Percentiles rank a stretch among this genome's conserved stretches.
phyloP scores from a whole-genome alignment of 2,113 vertebrate genomes.

The Cottus gobio region DNA sequence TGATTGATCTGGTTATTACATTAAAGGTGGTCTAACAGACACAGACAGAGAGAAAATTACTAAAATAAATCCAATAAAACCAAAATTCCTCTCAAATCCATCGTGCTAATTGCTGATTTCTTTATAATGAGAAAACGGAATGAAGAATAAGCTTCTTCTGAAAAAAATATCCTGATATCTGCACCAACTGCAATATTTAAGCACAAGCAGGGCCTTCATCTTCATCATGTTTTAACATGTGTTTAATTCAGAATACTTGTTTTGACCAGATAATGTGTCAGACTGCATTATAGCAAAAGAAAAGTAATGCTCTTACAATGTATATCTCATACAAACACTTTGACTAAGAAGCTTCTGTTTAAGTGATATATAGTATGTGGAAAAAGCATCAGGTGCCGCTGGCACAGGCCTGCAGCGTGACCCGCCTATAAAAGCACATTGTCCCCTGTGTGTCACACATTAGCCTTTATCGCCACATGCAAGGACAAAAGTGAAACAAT shows the following conservation, averaged over 20 bases:
- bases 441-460: neutral
- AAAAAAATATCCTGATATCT: constrained; percentile 5
- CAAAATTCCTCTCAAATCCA: neutral
- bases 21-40: neutral
- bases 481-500: constrained; percentile 6
- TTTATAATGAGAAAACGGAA: neutral
- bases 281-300: neutral
- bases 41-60: neutral
- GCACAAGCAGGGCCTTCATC: neutral
- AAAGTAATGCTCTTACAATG: neutral
- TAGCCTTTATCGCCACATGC: constrained; percentile 12
- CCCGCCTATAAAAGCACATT: neutral
- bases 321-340: neutral
- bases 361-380: neutral
- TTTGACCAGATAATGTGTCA: neutral
- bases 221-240: neutral
- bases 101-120: constrained; percentile 2
- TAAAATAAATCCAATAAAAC: neutral
- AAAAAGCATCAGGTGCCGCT: neutral
- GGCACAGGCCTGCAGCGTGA: neutral
- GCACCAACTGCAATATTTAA: constrained; percentile 15
- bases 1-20: neutral
- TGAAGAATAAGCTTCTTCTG: neutral
- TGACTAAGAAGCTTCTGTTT: neutral
- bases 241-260: constrained; percentile 1